Evolutionary conservation across 1,140 invertebrate genomes (phyloP).

Genomic region (Drosophila varians): DNA sequence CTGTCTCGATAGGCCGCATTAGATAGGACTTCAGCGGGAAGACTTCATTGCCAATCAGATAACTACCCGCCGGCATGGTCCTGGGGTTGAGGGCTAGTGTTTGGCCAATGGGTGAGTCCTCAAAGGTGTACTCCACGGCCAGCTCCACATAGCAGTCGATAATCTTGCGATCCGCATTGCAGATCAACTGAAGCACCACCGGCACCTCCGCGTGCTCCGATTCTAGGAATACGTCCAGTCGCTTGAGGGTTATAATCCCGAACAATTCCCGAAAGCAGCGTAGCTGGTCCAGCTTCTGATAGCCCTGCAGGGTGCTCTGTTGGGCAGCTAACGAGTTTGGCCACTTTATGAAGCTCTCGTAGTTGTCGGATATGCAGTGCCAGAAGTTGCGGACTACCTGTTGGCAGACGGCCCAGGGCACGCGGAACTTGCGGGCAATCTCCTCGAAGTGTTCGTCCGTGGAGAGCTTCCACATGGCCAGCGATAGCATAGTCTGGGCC

Average conservation of each 20-base stretch:
- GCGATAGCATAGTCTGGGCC: constrained; percentile 63
- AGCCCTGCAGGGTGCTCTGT: constrained; percentile 52
- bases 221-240: constrained; percentile 74
- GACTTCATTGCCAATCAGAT: constrained; percentile 65
- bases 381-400: constrained; percentile 73
- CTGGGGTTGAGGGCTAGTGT: constrained; percentile 65
- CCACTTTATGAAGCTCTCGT: constrained; percentile 79
- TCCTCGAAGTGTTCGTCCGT: constrained; percentile 82
- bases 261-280: constrained; percentile 65
- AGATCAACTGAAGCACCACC: constrained; percentile 74
- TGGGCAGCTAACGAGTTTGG: constrained; percentile 71
- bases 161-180: constrained; percentile 70
- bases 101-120: constrained; percentile 76
- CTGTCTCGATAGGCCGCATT: constrained; percentile 66
- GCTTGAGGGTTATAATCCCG: constrained; percentile 66
- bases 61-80: constrained; percentile 68
- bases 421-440: constrained; percentile 70
- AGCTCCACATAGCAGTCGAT: constrained; percentile 80
- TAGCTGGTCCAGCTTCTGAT: constrained; percentile 43
- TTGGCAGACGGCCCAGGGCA: constrained; percentile 66
- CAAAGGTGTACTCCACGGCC: constrained; percentile 69
- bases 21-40: constrained; percentile 75
- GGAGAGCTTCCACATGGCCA: constrained; percentile 75
- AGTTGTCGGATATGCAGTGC: constrained; percentile 75
- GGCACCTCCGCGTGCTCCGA: constrained; percentile 72